Evolutionary conservation across 2,888 invertebrate species (phyloP).

Genomic region (Mesopsocus fuscifrons): DNA sequence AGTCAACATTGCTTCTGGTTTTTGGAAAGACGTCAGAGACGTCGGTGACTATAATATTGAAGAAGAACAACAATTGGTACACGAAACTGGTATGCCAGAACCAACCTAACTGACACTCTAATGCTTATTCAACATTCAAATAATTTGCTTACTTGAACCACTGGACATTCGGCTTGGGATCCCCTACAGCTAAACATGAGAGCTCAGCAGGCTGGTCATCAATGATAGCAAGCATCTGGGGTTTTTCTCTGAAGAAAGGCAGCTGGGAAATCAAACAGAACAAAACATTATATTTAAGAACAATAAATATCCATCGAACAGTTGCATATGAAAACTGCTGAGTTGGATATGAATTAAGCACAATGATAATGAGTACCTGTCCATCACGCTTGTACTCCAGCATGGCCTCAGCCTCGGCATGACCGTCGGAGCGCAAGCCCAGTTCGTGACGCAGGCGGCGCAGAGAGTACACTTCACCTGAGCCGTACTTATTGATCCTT

Average conservation of each 20-base stretch:
- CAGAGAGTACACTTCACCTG: constrained; percentile 43
- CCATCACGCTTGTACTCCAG: constrained; percentile 52
- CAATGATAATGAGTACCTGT: constrained; percentile 17
- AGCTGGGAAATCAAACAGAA: constrained; percentile 34
- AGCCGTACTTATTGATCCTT: constrained; percentile 57
- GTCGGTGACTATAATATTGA: too few species aligned
- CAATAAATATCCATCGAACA: not conserved
- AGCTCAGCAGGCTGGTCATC: constrained; percentile 61
- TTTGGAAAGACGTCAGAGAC: too few species aligned
- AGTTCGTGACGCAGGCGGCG: constrained; percentile 65
- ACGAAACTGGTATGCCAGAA: too few species aligned
- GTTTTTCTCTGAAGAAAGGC: constrained; percentile 87
- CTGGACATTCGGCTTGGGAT: constrained; percentile 67
- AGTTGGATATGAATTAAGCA: too few species aligned
- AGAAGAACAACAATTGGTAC: too few species aligned
- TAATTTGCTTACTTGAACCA: constrained; percentile 62
- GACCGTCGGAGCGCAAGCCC: constrained; percentile 66
- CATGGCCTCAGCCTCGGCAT: constrained; percentile 72
- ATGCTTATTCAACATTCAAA: too few species aligned
- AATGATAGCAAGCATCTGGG: constrained; percentile 61
- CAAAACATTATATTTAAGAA: constrained; percentile 7
- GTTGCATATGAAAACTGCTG: too few species aligned
- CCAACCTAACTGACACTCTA: too few species aligned
- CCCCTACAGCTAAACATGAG: constrained; percentile 68
- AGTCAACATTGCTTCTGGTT: too few species aligned